Conservation (phyloP, 2,888 invertebrate genomes). For the Lapara coniferarum region DNA sequence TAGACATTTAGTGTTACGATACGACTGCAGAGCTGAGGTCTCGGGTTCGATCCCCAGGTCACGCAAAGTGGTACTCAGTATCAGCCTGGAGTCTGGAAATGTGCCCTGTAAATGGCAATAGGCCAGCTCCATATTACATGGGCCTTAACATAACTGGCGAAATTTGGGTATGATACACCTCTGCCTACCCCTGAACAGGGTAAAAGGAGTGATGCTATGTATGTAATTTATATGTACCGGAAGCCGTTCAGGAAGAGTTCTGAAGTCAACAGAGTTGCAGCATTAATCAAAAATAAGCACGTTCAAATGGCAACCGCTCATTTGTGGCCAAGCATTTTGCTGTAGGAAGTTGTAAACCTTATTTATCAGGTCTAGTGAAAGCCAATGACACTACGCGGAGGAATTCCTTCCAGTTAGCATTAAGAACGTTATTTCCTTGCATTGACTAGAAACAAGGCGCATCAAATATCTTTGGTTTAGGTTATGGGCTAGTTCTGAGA, state of each 20-base stretch:
- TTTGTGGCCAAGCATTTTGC: constrained; percentile 36
- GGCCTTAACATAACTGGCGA: too few relatives aligned
- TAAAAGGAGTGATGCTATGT: too few relatives aligned
- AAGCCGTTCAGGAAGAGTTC: constrained; percentile 34
- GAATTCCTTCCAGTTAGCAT: constrained; percentile 6
- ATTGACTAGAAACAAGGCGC: neutral
- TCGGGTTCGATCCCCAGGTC: too few relatives aligned
- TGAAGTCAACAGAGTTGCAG: constrained; percentile 38
- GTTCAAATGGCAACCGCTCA: constrained; percentile 33
- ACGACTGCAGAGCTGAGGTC: too few relatives aligned
- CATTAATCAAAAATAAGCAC: constrained; percentile 38
- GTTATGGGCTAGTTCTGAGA: neutral
- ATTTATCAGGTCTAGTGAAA: constrained; percentile 32
- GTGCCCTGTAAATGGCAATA: too few relatives aligned
- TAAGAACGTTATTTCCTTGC: neutral
- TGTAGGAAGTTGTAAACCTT: constrained; percentile 34
- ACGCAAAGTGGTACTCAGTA: too few relatives aligned
- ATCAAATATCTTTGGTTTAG: neutral
- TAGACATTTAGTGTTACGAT: too few relatives aligned
- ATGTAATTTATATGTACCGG: constrained; percentile 28
- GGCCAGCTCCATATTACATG: too few relatives aligned
- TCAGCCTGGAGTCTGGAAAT: too few relatives aligned
- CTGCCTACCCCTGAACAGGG: too few relatives aligned
- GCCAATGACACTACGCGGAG: constrained; percentile 24
- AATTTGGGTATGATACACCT: too few relatives aligned